phyloP scores from a whole-genome alignment of 2,888 invertebrate species.

The Phoenoteleia sp. region DNA sequence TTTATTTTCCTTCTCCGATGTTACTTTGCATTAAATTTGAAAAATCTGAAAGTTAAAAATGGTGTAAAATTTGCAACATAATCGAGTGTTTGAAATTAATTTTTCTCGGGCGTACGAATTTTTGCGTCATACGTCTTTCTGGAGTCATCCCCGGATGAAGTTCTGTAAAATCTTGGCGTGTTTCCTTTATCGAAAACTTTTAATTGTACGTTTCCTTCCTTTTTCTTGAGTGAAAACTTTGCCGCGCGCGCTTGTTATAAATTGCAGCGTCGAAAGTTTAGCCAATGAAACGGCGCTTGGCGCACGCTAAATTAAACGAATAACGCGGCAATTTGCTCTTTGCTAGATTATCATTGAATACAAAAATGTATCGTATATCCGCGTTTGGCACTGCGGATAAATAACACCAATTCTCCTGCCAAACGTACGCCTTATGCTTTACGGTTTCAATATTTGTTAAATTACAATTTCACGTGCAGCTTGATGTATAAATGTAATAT shows the following conservation, averaged over 20 bases:
- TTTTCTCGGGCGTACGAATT: slow-evolving; percentile 20
- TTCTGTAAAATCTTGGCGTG: slow-evolving; percentile 55
- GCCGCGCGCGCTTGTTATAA: slow-evolving; percentile 63
- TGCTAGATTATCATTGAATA: slow-evolving; percentile 59
- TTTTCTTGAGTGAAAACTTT: slow-evolving; percentile 56
- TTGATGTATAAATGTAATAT: not conserved
- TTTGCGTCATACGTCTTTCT: slow-evolving; percentile 46
- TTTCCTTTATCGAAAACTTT: slow-evolving; percentile 70
- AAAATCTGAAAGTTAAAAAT: too few species aligned
- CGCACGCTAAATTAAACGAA: slow-evolving; percentile 65
- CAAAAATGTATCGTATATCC: slow-evolving; percentile 39
- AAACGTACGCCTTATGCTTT: not conserved
- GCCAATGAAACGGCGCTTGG: slow-evolving; percentile 65
- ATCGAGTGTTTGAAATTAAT: slow-evolving; percentile 26
- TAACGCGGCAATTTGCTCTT: slow-evolving; percentile 59
- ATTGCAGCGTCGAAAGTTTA: slow-evolving; percentile 65
- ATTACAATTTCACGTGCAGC: slow-evolving; percentile 1
- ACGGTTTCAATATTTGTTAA: not conserved
- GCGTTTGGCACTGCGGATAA: slow-evolving; percentile 7
- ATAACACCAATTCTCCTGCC: slow-evolving; percentile 1
- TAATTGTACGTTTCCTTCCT: slow-evolving; percentile 64
- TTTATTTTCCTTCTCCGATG: too few species aligned
- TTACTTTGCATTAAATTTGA: too few species aligned
- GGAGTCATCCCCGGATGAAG: slow-evolving; percentile 45
- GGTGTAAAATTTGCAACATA: too few species aligned